Conservation (phyloP, 2,888 invertebrate genomes). For the Agonum fuliginosum region DNA sequence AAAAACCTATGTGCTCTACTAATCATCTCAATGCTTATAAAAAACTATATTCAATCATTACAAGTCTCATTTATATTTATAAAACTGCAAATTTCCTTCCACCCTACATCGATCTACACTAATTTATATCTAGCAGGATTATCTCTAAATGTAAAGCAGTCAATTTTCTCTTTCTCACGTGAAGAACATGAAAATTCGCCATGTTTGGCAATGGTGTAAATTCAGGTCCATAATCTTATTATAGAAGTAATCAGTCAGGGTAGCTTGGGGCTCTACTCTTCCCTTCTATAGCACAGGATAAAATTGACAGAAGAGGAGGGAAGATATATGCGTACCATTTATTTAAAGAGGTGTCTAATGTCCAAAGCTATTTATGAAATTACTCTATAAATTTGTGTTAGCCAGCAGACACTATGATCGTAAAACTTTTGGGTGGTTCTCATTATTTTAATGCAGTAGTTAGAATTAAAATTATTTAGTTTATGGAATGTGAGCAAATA, state of each 20-base stretch:
- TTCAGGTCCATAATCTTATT: constrained; percentile 28
- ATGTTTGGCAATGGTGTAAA: constrained; percentile 18
- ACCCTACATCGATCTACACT: too few species aligned
- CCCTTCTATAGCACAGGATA: constrained; percentile 2
- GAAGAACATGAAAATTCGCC: not conserved
- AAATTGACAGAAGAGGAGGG: constrained; percentile 24
- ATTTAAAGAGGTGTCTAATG: constrained; percentile 50
- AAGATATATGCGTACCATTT: constrained; percentile 42
- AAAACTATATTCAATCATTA: too few species aligned
- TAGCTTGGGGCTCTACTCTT: not conserved
- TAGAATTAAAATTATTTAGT: too few species aligned
- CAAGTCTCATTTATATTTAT: too few species aligned
- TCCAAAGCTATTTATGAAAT: constrained; percentile 30
- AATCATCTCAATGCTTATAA: too few species aligned
- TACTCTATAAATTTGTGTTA: constrained; percentile 34
- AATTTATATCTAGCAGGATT: too few species aligned
- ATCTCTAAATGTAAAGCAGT: too few species aligned
- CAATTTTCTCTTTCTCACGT: not conserved
- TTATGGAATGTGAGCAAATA: too few species aligned
- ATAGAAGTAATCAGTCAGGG: not conserved
- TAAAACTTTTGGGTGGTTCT: constrained; percentile 5
- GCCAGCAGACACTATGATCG: not conserved
- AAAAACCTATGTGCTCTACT: too few species aligned
- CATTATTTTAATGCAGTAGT: constrained; percentile 33
- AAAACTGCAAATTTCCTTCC: too few species aligned